Evolutionary conservation across 2,888 invertebrate genomes (phyloP), one percentile per base, ranked within the genome.

Genomic region (Torymus texanus): DNA sequence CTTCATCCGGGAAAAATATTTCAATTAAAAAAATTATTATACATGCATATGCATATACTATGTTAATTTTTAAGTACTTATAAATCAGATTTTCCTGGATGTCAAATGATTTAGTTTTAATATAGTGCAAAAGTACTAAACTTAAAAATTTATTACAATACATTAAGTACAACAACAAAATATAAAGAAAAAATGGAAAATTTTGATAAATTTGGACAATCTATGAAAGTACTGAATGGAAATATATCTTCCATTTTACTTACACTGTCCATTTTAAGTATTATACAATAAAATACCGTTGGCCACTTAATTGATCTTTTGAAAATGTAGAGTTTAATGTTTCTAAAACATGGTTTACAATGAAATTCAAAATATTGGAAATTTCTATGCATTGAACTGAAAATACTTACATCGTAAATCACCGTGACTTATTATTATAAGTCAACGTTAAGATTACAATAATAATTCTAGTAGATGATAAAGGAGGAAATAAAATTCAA

Each of bases 211-310:
- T 55, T 74, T 74, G 53, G 68, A 74, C 56, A 78, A 74, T 74
- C 61, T 68, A 73, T 58, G 68, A 78, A 78, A 77, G 65, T 76
- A 76, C 61, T 61, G 29, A 61, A 58, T 66, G 58, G 65, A 66
- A 63, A 75, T 51, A 51, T 71, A 65, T 65, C 29, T 71, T 65
- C 61, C 67, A 61, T 55, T 58, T 55, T 41, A 63, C n/a, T 21
- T 16, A n/a, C 56, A 65, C 18, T 53, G 41, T 61, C 61, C 61
- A 68, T 41, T 53, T 67, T n/a, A 65, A 51, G 59, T 59, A 59
- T 75, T 75, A 68, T 53, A 12, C 13, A 12, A 41, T 21, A 63
- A 41, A 73, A 63, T 62, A 75, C 13, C 61, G 55, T 68, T 67
- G 14, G 55, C 68, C n/a, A 68, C 55, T 55, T 51, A 41, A 29